These are phyloP conservation scores for Lysandra bellargus DNA, from an alignment of 2,888 invertebrate species.

Conservation along the genomic window DNA sequence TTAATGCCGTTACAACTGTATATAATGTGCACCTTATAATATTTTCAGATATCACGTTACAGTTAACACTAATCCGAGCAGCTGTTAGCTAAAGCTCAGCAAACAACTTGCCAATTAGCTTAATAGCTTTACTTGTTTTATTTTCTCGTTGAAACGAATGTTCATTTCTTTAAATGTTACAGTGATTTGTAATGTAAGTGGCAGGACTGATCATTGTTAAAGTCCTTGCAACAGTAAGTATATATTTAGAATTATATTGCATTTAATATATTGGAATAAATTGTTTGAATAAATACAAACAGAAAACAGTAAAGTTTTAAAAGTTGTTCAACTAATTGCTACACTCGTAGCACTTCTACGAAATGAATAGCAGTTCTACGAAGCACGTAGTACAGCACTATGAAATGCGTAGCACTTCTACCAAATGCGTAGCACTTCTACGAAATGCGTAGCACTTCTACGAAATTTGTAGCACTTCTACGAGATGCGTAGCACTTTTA, in stretches of 20 bases:
- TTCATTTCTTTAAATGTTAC: not conserved
- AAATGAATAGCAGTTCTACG: too few species aligned
- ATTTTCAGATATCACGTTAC: not conserved
- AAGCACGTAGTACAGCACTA: too few species aligned
- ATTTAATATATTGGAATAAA: not conserved
- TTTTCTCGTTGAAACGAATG: not conserved
- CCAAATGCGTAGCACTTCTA: not conserved
- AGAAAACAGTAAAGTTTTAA: not conserved
- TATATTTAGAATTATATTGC: not conserved
- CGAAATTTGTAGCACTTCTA: too few species aligned
- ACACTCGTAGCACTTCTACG: too few species aligned
- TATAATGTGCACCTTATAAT: not conserved
- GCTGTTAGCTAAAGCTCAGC: not conserved
- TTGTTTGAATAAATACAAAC: not conserved
- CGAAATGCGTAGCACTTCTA: too few species aligned
- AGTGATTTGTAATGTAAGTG: too few species aligned
- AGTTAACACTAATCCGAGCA: not conserved
- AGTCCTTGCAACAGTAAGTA: not conserved
- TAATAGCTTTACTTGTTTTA: not conserved
- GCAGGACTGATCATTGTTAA: not conserved
- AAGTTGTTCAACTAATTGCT: not conserved
- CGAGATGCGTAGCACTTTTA: not conserved
- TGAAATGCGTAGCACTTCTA: too few species aligned
- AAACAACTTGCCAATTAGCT: not conserved
- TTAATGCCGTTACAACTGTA: not conserved